Evolutionary conservation across 2,797 vertebrate genomes (phyloP).

Genomic region (Gastrophryne carolinensis): DNA sequence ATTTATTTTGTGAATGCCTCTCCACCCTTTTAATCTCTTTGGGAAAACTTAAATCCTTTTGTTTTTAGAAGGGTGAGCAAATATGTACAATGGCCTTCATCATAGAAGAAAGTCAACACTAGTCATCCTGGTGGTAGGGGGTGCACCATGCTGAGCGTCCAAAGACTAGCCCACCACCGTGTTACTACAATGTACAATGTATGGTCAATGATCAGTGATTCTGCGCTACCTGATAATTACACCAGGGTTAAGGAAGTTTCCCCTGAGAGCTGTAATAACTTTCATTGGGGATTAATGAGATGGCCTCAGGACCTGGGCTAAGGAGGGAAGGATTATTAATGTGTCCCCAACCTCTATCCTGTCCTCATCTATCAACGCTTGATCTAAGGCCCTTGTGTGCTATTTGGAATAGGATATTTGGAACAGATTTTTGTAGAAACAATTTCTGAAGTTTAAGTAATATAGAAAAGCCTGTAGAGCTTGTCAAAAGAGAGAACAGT

Average conservation of each 20-base stretch:
- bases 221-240: slow-evolving; percentile 18
- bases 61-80: slow-evolving; percentile 41
- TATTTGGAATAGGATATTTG: too few species aligned
- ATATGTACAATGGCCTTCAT: slow-evolving; percentile 48
- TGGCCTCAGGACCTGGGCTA: slow-evolving; percentile 7
- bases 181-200: not conserved
- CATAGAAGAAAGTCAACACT: slow-evolving; percentile 47
- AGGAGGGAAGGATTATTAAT: not conserved
- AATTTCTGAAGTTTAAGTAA: too few species aligned
- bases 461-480: too few species aligned
- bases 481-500: too few species aligned
- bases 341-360: not conserved
- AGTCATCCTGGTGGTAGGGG: slow-evolving; percentile 24
- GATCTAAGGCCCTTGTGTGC: not conserved
- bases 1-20: slow-evolving; percentile 13
- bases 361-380: not conserved
- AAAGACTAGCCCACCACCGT: not conserved
- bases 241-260: not conserved
- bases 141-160: slow-evolving; percentile 20
- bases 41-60: slow-evolving; percentile 45
- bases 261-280: slow-evolving; percentile 32
- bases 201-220: not conserved
- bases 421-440: too few species aligned
- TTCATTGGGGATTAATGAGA: slow-evolving; percentile 6
- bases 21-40: slow-evolving; percentile 49